Evolutionary conservation across 2,797 vertebrate species (phyloP).

Genomic region (Poecile montanus): DNA sequence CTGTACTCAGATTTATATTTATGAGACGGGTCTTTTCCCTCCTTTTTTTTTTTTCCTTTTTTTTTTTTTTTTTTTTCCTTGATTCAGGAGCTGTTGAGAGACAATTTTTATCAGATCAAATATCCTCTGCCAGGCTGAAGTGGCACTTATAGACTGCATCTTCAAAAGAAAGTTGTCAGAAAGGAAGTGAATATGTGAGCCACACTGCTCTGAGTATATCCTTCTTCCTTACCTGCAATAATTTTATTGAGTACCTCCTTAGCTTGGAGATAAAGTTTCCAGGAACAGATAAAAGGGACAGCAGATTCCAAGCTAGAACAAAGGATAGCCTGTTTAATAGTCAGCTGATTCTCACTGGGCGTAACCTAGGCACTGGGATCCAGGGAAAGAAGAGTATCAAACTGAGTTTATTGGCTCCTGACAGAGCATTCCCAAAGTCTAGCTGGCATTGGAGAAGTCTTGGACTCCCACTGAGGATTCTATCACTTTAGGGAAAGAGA

Average conservation of each 20-base stretch:
- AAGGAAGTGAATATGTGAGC: not conserved
- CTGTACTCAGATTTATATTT: not conserved
- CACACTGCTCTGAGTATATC: not conserved
- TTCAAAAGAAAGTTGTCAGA: not conserved
- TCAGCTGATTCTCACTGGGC: not conserved
- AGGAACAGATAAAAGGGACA: not conserved
- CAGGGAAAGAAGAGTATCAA: not conserved
- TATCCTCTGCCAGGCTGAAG: not conserved
- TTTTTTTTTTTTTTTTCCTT: not conserved
- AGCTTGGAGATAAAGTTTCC: not conserved
- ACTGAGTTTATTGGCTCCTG: not conserved
- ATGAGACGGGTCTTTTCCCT: not conserved
- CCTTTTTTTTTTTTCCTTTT: rapidly evolving
- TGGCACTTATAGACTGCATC: not conserved
- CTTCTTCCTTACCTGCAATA: not conserved
- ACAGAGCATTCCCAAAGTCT: not conserved
- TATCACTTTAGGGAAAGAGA: not conserved
- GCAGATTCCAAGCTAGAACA: not conserved
- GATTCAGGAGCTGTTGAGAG: not conserved
- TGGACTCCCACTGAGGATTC: not conserved
- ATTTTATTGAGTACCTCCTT: not conserved
- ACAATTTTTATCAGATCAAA: not conserved
- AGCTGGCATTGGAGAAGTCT: not conserved
- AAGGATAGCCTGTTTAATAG: not conserved
- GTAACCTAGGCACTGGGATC: not conserved